phyloP scores from a whole-genome alignment of 2,797 vertebrate species.

The Sebastes miniatus region DNA sequence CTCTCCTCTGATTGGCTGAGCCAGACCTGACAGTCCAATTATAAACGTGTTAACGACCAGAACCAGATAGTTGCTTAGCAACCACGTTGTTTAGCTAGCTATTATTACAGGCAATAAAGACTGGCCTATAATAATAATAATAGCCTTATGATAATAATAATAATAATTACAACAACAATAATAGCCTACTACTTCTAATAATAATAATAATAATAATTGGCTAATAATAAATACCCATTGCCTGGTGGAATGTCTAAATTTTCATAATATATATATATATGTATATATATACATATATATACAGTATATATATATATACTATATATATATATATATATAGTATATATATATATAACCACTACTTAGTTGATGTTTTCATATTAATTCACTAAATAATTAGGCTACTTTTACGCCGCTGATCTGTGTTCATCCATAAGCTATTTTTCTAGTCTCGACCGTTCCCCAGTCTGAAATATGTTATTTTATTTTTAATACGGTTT shows the following conservation, averaged over 20 bases:
- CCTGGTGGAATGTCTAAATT: neutral
- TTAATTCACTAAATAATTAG: neutral
- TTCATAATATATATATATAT: too few species aligned
- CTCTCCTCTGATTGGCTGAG: slow-evolving; percentile 1
- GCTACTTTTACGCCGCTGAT: neutral
- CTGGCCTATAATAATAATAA: neutral
- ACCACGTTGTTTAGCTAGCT: slow-evolving; percentile 4
- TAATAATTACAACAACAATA: too few species aligned
- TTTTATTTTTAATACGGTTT: too few species aligned
- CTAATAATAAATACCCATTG: neutral
- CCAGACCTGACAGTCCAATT: slow-evolving; percentile 9
- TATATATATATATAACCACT: neutral
- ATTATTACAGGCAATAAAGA: neutral
- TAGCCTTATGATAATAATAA: too few species aligned
- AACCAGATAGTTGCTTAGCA: slow-evolving; percentile 19
- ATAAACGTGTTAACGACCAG: neutral
- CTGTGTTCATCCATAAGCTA: neutral
- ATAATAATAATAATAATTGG: neutral
- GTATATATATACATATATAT: too few species aligned
- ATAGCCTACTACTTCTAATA: too few species aligned
- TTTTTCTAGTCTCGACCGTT: too few species aligned
- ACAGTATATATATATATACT: too few species aligned
- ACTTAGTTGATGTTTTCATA: neutral
- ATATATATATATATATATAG: too few species aligned
- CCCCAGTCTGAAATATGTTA: too few species aligned